A percentile compares a stretch with the other conserved stretches of the same genome.
Conservation (phyloP, 1,140 invertebrate species). For the Goniozus legneri region DNA sequence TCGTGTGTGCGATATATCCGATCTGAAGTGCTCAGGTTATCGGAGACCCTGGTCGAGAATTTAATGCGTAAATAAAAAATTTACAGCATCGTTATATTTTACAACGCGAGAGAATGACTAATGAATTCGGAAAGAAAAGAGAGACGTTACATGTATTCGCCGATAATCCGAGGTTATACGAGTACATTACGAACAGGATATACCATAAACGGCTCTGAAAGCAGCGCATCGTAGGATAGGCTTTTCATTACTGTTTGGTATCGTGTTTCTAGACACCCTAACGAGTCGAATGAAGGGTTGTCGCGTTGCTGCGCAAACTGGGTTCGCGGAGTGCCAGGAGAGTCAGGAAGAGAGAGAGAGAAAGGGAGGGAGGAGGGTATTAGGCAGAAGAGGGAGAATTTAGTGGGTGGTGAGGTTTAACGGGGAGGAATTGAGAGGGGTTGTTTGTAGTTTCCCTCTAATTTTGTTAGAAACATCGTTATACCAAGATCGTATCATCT, state of each 20-base stretch:
- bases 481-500: conserved; percentile 43
- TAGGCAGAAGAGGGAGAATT: background rate
- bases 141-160: no score
- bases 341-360: conserved; percentile 6
- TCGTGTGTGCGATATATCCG: no score
- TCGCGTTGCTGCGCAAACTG: conserved; percentile 29
- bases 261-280: conserved; percentile 38
- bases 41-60: no score
- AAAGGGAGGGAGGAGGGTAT: background rate
- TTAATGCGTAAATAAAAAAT: no score
- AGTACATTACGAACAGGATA: conserved; percentile 23
- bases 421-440: conserved; percentile 38
- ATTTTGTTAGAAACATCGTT: conserved; percentile 47
- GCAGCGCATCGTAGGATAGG: conserved; percentile 29
- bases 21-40: no score
- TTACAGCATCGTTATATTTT: no score
- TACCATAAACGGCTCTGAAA: conserved; percentile 28
- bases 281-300: conserved; percentile 43
- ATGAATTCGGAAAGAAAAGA: no score
- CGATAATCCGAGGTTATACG: conserved; percentile 20
- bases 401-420: conserved; percentile 28
- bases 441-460: conserved; percentile 46
- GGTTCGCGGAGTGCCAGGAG: conserved; percentile 12
- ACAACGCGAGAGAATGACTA: no score
- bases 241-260: conserved; percentile 43